These are phyloP conservation scores for western clawed frog (Xenopus tropicalis) DNA, from an alignment of 2,113 vertebrate genomes.

Conservation along the genomic window UCB_Xtro_10.0 CM004450.2:62666501-62667000, in stretches of 20 bases:
- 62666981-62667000: conserved; percentile 20
- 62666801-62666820: conserved; percentile 24
- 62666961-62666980: not conserved
- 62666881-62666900: not conserved
- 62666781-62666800: conserved; percentile 23
- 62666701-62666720: not conserved
- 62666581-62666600: too few species aligned
- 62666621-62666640: too few species aligned
- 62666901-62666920: conserved; percentile 27
- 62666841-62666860: conserved; percentile 24
- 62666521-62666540: too few species aligned
- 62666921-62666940: conserved; percentile 9
- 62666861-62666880: not conserved
- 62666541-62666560: too few species aligned
- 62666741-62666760: not conserved
- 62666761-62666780: conserved; percentile 22
- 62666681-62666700: not conserved
- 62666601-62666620: too few species aligned
- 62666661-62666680: not conserved
- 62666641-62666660: not conserved
- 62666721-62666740: conserved; percentile 1
- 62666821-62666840: conserved; percentile 14
- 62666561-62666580: too few species aligned
- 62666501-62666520: too few species aligned
- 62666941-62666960: not conserved